Percentiles rank a stretch among this genome's conserved stretches.
These are phyloP conservation scores for Acanthiza pusilla DNA, from an alignment of 2,797 vertebrate genomes.

Conservation along the genomic window DNA sequence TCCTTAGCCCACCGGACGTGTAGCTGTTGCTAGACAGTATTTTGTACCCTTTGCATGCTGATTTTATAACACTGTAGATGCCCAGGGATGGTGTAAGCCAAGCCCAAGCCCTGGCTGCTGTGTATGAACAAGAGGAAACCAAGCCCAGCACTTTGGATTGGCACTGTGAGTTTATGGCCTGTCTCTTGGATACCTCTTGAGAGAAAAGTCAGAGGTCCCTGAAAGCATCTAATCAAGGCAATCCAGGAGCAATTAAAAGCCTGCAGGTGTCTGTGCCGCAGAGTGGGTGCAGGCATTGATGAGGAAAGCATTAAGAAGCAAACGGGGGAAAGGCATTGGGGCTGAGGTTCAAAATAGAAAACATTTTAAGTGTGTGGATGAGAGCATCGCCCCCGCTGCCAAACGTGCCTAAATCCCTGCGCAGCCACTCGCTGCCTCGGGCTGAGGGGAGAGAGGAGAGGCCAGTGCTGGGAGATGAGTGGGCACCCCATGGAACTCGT, in stretches of 20 bases:
- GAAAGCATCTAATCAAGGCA: background rate
- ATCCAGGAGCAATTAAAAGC: background rate
- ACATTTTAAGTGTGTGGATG: background rate
- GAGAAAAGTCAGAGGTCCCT: background rate
- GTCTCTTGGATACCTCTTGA: background rate
- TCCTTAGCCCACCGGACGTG: background rate
- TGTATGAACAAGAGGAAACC: background rate
- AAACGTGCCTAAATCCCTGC: background rate
- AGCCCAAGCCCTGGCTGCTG: background rate
- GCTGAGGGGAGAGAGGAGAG: background rate
- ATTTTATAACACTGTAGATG: background rate
- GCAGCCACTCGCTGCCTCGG: background rate
- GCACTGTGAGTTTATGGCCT: background rate
- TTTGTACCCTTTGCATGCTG: background rate
- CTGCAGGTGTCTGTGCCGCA: background rate
- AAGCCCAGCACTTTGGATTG: background rate
- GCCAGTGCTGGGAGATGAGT: background rate
- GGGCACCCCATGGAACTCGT: rapidly evolving
- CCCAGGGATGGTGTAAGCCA: background rate
- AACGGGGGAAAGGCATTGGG: background rate
- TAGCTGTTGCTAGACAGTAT: background rate
- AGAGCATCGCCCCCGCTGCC: background rate
- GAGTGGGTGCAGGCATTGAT: background rate
- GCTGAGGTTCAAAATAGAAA: background rate
- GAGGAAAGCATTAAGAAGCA: background rate